Evolutionary conservation across 1,140 invertebrate genomes (phyloP).

Genomic region (Ceratitis capitata): DNA sequence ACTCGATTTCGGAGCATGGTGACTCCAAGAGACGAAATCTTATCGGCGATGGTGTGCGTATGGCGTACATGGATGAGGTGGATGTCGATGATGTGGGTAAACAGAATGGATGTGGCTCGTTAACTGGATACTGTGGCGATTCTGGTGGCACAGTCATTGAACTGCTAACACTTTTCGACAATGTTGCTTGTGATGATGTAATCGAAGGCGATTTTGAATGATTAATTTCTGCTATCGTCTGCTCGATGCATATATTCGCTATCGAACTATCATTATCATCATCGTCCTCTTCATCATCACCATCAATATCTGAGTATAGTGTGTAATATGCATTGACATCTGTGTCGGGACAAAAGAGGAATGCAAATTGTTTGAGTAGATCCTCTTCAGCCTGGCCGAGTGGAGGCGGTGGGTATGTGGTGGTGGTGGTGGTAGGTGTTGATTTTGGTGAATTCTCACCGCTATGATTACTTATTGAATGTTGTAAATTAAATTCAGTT

Average conservation of each 20-base stretch:
- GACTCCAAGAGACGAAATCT: background rate
- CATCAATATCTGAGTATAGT: conserved; percentile 47
- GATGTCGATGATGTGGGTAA: conserved; percentile 49
- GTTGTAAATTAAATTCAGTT: conserved; percentile 59
- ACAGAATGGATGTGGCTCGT: conserved; percentile 40
- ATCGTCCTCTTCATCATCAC: conserved; percentile 39
- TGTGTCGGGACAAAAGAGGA: conserved; percentile 54
- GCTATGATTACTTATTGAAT: conserved; percentile 38
- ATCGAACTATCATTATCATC: conserved; percentile 32
- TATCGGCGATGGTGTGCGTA: conserved; percentile 52
- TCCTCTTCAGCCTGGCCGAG: conserved; percentile 35
- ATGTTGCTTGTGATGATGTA: background rate
- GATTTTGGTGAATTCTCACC: background rate
- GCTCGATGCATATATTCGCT: conserved; percentile 55
- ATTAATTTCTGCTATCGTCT: conserved; percentile 55
- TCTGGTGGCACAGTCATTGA: background rate
- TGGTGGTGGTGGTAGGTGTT: conserved; percentile 29
- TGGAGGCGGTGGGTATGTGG: conserved; percentile 24
- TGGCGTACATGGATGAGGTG: conserved; percentile 57
- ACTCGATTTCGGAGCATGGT: conserved; percentile 46
- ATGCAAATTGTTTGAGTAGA: conserved; percentile 53
- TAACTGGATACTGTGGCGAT: background rate
- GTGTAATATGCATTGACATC: conserved; percentile 52
- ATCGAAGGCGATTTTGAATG: conserved; percentile 43
- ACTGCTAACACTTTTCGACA: background rate